phyloP scores from a whole-genome alignment of 2,113 vertebrate genomes.

The Sebastes fasciatus region DNA sequence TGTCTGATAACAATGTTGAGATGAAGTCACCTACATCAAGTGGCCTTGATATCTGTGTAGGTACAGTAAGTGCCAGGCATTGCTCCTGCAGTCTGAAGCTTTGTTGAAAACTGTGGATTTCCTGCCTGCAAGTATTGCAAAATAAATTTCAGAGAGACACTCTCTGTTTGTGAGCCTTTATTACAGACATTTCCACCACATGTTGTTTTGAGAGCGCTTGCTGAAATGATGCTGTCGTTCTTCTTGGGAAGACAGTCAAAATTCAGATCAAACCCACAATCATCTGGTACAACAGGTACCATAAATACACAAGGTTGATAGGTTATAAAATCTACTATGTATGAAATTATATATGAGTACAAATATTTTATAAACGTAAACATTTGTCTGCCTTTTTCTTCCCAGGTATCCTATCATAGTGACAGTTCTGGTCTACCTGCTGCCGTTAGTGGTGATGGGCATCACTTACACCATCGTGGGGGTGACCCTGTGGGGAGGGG shows the following conservation, averaged over 20 bases:
- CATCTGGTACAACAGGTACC: background rate
- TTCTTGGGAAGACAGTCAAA: background rate
- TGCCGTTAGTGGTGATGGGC: slow-evolving; percentile 95
- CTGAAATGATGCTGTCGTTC: background rate
- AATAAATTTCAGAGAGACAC: no score
- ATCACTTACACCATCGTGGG: slow-evolving; percentile 97
- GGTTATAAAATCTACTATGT: background rate
- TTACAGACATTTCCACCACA: no score
- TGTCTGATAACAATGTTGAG: no score
- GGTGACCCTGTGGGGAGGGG: slow-evolving; percentile 95
- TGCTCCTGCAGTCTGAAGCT: no score
- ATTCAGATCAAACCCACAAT: background rate
- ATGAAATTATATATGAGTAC: background rate
- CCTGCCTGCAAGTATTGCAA: no score
- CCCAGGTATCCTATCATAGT: slow-evolving; percentile 94
- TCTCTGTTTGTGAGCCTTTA: no score
- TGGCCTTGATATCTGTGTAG: no score
- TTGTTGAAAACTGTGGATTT: no score
- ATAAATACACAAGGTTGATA: background rate
- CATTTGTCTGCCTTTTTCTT: background rate
- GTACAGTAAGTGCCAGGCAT: no score
- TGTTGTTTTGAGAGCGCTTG: background rate
- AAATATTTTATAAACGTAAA: background rate
- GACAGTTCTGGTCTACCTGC: slow-evolving; percentile 91
- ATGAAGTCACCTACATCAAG: no score